phyloP scores from a whole-genome alignment of 1,140 invertebrate genomes.

The Pseudomyrmex concolor region DNA sequence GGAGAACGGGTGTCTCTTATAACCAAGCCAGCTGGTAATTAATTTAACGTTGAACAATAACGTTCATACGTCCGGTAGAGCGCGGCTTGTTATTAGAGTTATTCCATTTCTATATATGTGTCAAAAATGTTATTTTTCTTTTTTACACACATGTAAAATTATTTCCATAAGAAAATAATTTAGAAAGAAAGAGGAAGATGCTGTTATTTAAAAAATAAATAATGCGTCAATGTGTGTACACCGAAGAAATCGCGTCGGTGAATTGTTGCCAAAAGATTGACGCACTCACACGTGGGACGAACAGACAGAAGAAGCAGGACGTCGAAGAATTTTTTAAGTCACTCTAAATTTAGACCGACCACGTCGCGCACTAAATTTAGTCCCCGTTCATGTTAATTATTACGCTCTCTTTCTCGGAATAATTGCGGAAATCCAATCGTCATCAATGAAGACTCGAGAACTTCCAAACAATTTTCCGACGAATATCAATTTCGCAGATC shows the following conservation, averaged over 20 bases:
- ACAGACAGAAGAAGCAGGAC: constrained; percentile 45
- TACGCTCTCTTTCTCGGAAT: constrained; percentile 1
- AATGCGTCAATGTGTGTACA: too few relatives aligned
- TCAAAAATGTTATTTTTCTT: constrained; percentile 8
- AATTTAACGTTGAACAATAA: constrained; percentile 49
- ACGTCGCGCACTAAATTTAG: constrained; percentile 26
- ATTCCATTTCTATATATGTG: background rate
- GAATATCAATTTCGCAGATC: background rate
- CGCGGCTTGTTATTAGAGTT: background rate
- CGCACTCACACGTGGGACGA: constrained; percentile 39
- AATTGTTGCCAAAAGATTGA: constrained; percentile 39
- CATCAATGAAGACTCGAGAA: background rate
- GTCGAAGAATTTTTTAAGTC: constrained; percentile 78
- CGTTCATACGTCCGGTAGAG: constrained; percentile 26
- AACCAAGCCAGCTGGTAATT: constrained; percentile 64
- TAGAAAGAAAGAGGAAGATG: background rate
- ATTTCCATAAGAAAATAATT: background rate
- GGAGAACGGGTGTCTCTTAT: constrained; percentile 17
- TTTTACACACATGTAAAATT: background rate
- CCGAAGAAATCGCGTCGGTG: constrained; percentile 50
- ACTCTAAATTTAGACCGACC: constrained; percentile 67
- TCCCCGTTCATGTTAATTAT: constrained; percentile 40
- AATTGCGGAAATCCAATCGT: constrained; percentile 25
- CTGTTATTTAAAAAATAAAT: background rate
- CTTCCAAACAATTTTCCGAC: background rate